A percentile compares a stretch with the other conserved stretches of the same genome.
Evolutionary conservation across 2,888 invertebrate genomes (phyloP).

Genomic region (Marronus borbonicus): DNA sequence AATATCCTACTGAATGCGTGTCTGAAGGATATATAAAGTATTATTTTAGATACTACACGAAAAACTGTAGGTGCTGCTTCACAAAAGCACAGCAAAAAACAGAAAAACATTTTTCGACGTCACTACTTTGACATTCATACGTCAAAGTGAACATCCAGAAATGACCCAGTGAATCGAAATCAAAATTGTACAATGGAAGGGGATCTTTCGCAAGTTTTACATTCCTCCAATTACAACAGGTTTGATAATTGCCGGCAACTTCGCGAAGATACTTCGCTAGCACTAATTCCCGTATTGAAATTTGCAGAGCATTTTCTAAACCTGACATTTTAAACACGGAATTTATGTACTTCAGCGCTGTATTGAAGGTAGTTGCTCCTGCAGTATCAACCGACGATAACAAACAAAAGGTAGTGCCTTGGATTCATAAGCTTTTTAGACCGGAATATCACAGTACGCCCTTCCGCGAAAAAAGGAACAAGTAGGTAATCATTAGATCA

Average conservation of each 20-base stretch:
- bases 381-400: conserved; percentile 66
- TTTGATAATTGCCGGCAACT: background rate
- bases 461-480: conserved; percentile 71
- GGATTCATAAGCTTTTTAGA: conserved; percentile 71
- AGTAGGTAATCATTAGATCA: conserved; percentile 58
- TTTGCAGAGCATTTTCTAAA: conserved; percentile 47
- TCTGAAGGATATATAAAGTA: no score
- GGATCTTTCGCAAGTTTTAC: conserved; percentile 32
- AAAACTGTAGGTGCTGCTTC: no score
- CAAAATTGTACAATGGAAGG: conserved; percentile 8
- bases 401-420: conserved; percentile 67
- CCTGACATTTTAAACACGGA: conserved; percentile 70
- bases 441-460: conserved; percentile 71
- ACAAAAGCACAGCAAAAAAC: no score
- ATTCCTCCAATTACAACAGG: conserved; percentile 26
- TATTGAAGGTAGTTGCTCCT: conserved; percentile 68
- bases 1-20: no score
- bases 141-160: background rate
- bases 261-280: background rate
- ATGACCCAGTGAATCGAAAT: conserved; percentile 14
- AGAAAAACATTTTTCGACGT: background rate
- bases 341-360: conserved; percentile 71
- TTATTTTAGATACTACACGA: no score
- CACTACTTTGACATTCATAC: conserved; percentile 20
- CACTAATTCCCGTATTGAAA: background rate